A percentile compares a stretch with the other conserved stretches of the same genome.
Evolutionary conservation across 2,113 vertebrate species (phyloP).

Genomic region (Leucoraja erinaceus): DNA sequence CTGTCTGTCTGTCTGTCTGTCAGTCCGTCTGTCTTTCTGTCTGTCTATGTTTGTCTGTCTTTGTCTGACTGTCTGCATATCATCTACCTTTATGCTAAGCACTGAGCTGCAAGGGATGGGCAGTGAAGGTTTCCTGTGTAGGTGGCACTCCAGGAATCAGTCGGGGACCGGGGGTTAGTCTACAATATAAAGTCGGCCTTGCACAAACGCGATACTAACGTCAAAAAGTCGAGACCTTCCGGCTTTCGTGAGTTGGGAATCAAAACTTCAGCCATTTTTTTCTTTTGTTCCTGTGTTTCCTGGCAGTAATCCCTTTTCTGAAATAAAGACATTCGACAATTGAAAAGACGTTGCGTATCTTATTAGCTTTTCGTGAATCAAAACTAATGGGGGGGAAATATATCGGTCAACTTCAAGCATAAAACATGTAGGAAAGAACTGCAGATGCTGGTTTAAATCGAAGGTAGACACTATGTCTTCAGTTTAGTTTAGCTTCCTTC

Average conservation of each 20-base stretch:
- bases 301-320: slow-evolving; percentile 43
- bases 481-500: no score
- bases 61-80: not conserved
- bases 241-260: slow-evolving; percentile 39
- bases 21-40: not conserved
- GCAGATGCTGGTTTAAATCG: no score
- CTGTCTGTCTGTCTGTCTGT: no score
- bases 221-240: slow-evolving; percentile 38
- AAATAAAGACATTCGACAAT: slow-evolving; percentile 34
- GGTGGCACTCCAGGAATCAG: slow-evolving; percentile 15
- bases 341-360: slow-evolving; percentile 30
- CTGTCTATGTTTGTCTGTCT: not conserved
- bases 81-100: not conserved
- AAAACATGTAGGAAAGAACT: no score
- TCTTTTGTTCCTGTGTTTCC: slow-evolving; percentile 46
- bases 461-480: no score
- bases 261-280: slow-evolving; percentile 41
- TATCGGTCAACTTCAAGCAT: slow-evolving; percentile 12
- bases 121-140: not conserved
- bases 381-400: slow-evolving; percentile 39
- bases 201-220: slow-evolving; percentile 38
- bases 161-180: not conserved
- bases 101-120: no score
- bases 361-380: slow-evolving; percentile 34
- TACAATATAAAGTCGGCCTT: slow-evolving; percentile 32